Conservation (phyloP, 2,888 invertebrate species). For the Dasypolia templi region DNA sequence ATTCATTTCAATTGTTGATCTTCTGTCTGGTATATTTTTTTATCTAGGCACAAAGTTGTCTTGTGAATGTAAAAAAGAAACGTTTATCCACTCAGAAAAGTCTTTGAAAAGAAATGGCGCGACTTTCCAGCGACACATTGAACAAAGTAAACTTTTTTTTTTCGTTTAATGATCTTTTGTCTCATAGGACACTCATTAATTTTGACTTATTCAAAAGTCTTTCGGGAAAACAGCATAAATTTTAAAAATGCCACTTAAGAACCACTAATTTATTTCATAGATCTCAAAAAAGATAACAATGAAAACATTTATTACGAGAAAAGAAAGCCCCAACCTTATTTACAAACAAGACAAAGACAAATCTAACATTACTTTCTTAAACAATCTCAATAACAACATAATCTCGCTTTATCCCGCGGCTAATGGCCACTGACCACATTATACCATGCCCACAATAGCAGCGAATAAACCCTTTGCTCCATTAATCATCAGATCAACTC, state of each 20-base stretch:
- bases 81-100: neutral
- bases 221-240: neutral
- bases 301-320: slow-evolving; percentile 21
- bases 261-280: slow-evolving; percentile 10
- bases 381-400: slow-evolving; percentile 62
- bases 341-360: slow-evolving; percentile 53
- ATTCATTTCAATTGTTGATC: neutral
- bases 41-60: neutral
- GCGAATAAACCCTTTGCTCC: slow-evolving; percentile 76
- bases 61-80: neutral
- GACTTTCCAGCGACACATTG: neutral
- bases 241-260: neutral
- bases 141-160: too few species aligned
- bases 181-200: too few species aligned
- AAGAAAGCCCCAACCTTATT: slow-evolving; percentile 35
- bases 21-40: neutral
- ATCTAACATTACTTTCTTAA: slow-evolving; percentile 50
- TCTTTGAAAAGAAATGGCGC: neutral
- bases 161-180: neutral
- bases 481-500: slow-evolving; percentile 85
- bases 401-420: slow-evolving; percentile 51
- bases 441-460: slow-evolving; percentile 56
- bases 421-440: slow-evolving; percentile 61
- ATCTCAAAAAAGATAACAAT: slow-evolving; percentile 15
- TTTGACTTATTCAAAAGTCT: neutral